Conservation (phyloP, 1,140 invertebrate species). For the Drosophila ficusphila region DNA sequence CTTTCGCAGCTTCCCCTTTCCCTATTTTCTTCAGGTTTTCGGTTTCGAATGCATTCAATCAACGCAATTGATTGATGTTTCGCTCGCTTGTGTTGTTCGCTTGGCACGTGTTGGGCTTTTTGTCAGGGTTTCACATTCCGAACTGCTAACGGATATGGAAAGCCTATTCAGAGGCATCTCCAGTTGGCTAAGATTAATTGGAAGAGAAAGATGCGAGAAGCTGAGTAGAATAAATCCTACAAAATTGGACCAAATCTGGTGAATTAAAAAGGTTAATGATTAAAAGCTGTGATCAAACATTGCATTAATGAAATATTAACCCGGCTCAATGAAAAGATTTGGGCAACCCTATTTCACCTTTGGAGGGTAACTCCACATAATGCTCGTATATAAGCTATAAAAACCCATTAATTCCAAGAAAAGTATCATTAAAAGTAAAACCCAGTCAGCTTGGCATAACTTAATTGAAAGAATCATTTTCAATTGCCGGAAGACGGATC, state of each 20-base stretch:
- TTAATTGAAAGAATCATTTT: slow-evolving; percentile 34
- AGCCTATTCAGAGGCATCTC: slow-evolving; percentile 26
- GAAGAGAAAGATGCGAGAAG: not conserved
- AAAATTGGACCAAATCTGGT: slow-evolving; percentile 13
- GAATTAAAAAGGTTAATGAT: slow-evolving; percentile 7
- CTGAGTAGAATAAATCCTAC: not conserved
- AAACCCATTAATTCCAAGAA: slow-evolving; percentile 11
- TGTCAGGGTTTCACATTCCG: slow-evolving; percentile 35
- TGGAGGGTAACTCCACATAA: no score
- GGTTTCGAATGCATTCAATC: slow-evolving; percentile 49
- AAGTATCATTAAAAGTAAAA: slow-evolving; percentile 37
- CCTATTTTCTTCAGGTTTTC: not conserved
- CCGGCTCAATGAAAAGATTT: no score
- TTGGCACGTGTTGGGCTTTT: slow-evolving; percentile 31
- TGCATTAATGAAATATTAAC: no score
- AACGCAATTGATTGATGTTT: slow-evolving; percentile 56
- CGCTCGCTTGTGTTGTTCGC: slow-evolving; percentile 7
- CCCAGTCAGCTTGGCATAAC: slow-evolving; percentile 2
- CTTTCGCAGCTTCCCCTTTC: slow-evolving; percentile 33
- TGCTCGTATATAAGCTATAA: no score
- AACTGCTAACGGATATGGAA: slow-evolving; percentile 42
- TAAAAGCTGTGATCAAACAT: not conserved
- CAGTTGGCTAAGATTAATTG: slow-evolving; percentile 29
- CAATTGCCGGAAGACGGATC: slow-evolving; percentile 39
- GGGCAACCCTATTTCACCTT: no score